Percentiles rank a stretch among this genome's conserved stretches.
These are phyloP conservation scores for Porites divaricata DNA, from an alignment of 92 coral and sea anemone genomes.

Conservation along the genomic window DNA sequence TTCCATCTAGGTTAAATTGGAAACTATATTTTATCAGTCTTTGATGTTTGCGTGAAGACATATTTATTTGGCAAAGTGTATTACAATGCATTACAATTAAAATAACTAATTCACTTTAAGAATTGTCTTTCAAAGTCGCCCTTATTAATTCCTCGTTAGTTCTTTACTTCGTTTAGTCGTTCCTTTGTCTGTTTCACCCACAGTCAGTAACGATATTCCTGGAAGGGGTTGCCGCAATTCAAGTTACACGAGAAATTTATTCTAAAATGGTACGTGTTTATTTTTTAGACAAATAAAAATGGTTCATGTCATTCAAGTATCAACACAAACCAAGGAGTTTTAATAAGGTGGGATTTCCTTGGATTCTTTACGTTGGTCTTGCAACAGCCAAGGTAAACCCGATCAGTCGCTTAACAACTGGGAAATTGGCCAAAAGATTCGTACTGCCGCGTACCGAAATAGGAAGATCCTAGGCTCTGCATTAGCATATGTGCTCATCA, in stretches of 20 bases:
- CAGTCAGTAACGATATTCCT: neutral
- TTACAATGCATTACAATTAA: neutral
- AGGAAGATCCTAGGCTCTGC: neutral
- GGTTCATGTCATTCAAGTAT: neutral
- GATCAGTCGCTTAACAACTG: neutral
- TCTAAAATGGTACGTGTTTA: neutral
- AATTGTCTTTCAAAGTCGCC: too few relatives aligned
- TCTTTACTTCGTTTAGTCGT: neutral
- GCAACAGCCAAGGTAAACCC: too few relatives aligned
- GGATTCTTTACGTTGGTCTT: too few relatives aligned
- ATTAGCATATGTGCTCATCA: too few relatives aligned
- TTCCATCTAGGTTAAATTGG: neutral
- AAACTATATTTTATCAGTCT: neutral
- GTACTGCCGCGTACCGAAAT: neutral
- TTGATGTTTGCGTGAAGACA: slow-evolving; percentile 16
- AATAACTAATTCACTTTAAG: too few relatives aligned
- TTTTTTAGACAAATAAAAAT: neutral
- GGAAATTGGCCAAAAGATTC: neutral
- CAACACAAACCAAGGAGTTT: neutral
- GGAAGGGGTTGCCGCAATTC: neutral
- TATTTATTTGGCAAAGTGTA: slow-evolving; percentile 6
- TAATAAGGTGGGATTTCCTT: neutral
- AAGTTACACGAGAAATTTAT: neutral
- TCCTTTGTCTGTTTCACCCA: neutral
- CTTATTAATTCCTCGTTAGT: too few relatives aligned